Conservation (phyloP, 2,888 invertebrate genomes). For the Rhyacophila evoluta region DNA sequence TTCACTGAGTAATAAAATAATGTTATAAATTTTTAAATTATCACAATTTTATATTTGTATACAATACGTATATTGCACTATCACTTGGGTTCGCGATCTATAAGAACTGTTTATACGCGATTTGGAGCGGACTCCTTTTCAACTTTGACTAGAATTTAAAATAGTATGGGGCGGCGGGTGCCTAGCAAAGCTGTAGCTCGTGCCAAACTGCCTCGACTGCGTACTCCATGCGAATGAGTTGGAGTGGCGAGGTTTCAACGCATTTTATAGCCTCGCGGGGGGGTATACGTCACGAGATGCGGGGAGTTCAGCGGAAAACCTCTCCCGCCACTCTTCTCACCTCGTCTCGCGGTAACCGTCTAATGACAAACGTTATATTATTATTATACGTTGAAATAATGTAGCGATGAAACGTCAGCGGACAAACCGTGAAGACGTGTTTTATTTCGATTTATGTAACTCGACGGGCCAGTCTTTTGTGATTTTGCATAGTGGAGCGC, state of each 20-base stretch:
- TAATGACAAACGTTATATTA: conserved; percentile 43
- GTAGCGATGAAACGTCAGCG: conserved; percentile 46
- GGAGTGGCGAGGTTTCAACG: conserved; percentile 66
- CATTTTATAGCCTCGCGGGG: conserved; percentile 66
- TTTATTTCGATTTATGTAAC: conserved; percentile 48
- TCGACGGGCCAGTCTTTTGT: no score
- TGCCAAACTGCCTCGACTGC: conserved; percentile 74
- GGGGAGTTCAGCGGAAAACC: background rate
- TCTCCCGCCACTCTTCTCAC: conserved; percentile 23
- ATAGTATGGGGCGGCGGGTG: conserved; percentile 70
- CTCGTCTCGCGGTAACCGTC: conserved; percentile 46
- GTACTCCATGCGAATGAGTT: conserved; percentile 72
- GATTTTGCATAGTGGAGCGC: no score
- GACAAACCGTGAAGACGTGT: conserved; percentile 17
- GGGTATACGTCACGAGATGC: conserved; percentile 37
- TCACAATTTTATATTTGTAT: conserved; percentile 50
- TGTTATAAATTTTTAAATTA: conserved; percentile 28
- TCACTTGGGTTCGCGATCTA: conserved; percentile 65
- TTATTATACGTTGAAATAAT: conserved; percentile 44
- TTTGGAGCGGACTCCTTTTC: conserved; percentile 55
- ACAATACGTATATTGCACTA: conserved; percentile 66
- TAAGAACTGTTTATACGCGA: conserved; percentile 65
- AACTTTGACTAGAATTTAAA: conserved; percentile 69
- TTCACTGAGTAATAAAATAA: background rate
- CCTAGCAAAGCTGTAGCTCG: conserved; percentile 73